These are phyloP conservation scores for Drosophila guanche DNA, from an alignment of 1,140 invertebrate genomes.

Conservation along the genomic window DNA sequence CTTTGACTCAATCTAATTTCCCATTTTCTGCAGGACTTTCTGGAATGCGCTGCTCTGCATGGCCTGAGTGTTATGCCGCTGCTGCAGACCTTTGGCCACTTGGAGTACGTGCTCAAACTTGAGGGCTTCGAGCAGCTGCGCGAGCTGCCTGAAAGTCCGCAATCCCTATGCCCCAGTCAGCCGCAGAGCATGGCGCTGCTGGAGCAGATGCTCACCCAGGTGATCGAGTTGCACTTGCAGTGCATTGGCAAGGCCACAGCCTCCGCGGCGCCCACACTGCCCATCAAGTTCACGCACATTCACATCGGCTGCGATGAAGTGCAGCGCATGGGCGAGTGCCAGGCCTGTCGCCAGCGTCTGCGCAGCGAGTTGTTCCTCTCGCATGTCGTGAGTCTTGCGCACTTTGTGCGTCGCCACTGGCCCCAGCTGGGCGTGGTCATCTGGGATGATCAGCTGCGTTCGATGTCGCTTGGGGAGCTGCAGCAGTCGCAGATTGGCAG, in stretches of 20 bases:
- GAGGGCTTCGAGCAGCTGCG: constrained; percentile 89
- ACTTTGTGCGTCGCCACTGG: constrained; percentile 87
- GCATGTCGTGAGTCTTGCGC: constrained; percentile 87
- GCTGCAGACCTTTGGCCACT: constrained; percentile 97
- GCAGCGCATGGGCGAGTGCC: constrained; percentile 92
- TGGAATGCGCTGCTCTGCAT: constrained; percentile 84
- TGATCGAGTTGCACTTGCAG: constrained; percentile 83
- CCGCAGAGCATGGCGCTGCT: constrained; percentile 89
- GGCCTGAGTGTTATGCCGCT: constrained; percentile 94
- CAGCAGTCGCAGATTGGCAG: constrained; percentile 88
- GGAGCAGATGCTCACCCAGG: constrained; percentile 92
- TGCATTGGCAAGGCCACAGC: constrained; percentile 35
- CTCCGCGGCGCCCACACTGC: constrained; percentile 64
- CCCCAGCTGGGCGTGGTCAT: constrained; percentile 90
- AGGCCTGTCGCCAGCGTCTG: constrained; percentile 87
- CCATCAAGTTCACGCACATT: constrained; percentile 88
- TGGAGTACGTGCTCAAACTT: constrained; percentile 95
- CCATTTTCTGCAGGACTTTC: constrained; percentile 60
- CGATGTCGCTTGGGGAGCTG: constrained; percentile 88
- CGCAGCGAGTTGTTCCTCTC: constrained; percentile 88
- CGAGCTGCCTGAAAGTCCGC: constrained; percentile 90
- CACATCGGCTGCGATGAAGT: constrained; percentile 94
- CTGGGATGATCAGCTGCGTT: constrained; percentile 97
- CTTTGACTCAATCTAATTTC: not conserved
- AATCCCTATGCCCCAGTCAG: constrained; percentile 92